phyloP scores from a whole-genome alignment of 2,888 invertebrate species.

The Dolomedes plantarius region DNA sequence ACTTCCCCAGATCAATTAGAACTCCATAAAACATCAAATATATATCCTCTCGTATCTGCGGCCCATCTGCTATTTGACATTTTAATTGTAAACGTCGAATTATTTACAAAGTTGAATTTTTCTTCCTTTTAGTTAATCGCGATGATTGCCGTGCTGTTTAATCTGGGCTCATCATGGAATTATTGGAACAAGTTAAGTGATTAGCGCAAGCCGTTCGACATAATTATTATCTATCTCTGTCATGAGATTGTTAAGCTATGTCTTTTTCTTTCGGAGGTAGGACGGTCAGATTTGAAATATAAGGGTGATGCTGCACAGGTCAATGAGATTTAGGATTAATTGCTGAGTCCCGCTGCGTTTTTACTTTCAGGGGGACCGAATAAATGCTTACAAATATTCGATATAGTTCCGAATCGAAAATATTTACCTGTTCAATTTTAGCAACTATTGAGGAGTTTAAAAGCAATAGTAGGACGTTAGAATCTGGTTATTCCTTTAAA shows the following conservation, averaged over 20 bases:
- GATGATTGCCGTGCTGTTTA: conserved; percentile 41
- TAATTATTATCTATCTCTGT: conserved; percentile 67
- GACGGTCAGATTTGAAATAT: conserved; percentile 45
- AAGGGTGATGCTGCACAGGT: conserved; percentile 50
- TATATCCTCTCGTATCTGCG: conserved; percentile 42
- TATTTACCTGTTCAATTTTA: too few relatives aligned
- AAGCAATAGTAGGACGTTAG: too few relatives aligned
- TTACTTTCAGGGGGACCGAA: conserved; percentile 23
- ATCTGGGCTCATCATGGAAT: conserved; percentile 51
- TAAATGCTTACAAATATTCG: conserved; percentile 17
- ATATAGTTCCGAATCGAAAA: neutral
- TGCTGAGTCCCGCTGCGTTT: conserved; percentile 53
- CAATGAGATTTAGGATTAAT: conserved; percentile 70
- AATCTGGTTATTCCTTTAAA: too few relatives aligned
- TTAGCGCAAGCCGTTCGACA: conserved; percentile 51
- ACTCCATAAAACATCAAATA: conserved; percentile 64
- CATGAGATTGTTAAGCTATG: conserved; percentile 52
- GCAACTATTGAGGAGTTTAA: too few relatives aligned
- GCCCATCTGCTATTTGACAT: conserved; percentile 60
- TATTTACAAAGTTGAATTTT: conserved; percentile 55
- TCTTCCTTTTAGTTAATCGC: conserved; percentile 40
- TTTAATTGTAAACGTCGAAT: conserved; percentile 64
- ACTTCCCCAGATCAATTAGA: conserved; percentile 69
- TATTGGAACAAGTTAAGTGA: conserved; percentile 68
- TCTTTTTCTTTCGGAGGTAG: conserved; percentile 44